These are phyloP conservation scores for Lycaena phlaeas DNA, from an alignment of 2,888 invertebrate genomes.

Conservation along the genomic window DNA sequence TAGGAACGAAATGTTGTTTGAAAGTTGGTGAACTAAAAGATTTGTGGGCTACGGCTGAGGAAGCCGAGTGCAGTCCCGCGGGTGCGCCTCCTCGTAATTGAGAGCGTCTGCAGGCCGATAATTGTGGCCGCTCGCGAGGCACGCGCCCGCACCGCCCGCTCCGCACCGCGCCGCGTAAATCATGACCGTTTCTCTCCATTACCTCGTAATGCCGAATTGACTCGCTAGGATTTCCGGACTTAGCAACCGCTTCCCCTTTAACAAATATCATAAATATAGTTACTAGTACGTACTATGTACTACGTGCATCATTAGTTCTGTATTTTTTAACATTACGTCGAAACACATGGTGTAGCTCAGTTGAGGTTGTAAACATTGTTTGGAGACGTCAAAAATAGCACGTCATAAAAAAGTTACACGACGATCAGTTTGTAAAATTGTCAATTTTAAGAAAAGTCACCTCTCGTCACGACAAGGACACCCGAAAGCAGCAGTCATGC, in stretches of 20 bases:
- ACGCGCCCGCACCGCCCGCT: constrained; percentile 33
- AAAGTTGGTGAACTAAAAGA: constrained; percentile 53
- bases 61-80: constrained; percentile 57
- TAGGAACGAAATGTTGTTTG: constrained; percentile 18
- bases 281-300: too few species aligned
- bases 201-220: constrained; percentile 69
- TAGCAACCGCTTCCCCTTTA: constrained; percentile 26
- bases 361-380: too few species aligned
- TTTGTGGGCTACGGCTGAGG: constrained; percentile 52
- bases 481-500: constrained; percentile 64
- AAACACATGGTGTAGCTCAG: too few species aligned
- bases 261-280: constrained; percentile 11
- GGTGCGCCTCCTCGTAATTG: constrained; percentile 69
- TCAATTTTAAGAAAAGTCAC: constrained; percentile 24
- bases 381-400: too few species aligned
- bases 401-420: too few species aligned
- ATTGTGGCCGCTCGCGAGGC: constrained; percentile 59
- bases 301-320: too few species aligned
- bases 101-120: constrained; percentile 72
- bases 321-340: too few species aligned
- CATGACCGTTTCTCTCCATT: constrained; percentile 71
- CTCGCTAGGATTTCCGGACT: constrained; percentile 49
- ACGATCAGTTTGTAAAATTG: too few species aligned
- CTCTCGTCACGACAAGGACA: constrained; percentile 59
- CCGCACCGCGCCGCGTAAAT: constrained; percentile 42